Evolutionary conservation across 2,888 invertebrate genomes (phyloP).

Genomic region (Chymomyza procnemis): DNA sequence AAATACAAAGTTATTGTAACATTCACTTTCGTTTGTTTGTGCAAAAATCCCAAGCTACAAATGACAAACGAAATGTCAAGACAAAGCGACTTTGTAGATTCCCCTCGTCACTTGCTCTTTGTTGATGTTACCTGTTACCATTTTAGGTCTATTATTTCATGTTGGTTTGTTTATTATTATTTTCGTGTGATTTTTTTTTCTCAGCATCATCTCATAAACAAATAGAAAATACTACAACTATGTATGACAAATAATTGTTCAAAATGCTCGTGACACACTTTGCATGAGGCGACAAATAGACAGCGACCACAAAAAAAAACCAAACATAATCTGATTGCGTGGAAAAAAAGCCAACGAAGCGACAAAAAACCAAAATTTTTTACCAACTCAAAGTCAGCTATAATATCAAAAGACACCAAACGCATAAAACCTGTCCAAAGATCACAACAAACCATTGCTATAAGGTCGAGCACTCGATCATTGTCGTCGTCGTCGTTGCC

Average conservation of each 20-base stretch:
- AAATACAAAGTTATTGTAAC: conserved; percentile 12
- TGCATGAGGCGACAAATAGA: conserved; percentile 24
- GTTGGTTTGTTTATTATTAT: not conserved
- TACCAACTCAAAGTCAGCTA: conserved; percentile 6
- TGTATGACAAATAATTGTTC: conserved; percentile 63
- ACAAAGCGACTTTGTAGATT: conserved; percentile 27
- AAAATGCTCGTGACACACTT: conserved; percentile 69
- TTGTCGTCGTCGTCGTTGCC: not conserved
- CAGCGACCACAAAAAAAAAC: not conserved
- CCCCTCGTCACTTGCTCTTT: conserved; percentile 44
- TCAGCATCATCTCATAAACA: conserved; percentile 46
- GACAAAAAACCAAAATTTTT: conserved; percentile 30
- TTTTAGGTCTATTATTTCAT: not conserved
- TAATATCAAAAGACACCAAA: not conserved
- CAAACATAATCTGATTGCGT: not conserved
- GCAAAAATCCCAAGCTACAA: conserved; percentile 40
- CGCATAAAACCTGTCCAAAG: not conserved
- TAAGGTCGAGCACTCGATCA: not conserved
- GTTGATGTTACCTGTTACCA: conserved; percentile 20
- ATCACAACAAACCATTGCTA: not conserved
- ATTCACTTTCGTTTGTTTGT: conserved; percentile 63
- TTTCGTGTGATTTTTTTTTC: conserved; percentile 43
- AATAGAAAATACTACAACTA: conserved; percentile 45
- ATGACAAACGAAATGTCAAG: conserved; percentile 5
- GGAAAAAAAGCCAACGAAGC: conserved; percentile 31